These are phyloP conservation scores for Sesia apiformis DNA, from an alignment of 2,888 invertebrate genomes.

Conservation along the genomic window DNA sequence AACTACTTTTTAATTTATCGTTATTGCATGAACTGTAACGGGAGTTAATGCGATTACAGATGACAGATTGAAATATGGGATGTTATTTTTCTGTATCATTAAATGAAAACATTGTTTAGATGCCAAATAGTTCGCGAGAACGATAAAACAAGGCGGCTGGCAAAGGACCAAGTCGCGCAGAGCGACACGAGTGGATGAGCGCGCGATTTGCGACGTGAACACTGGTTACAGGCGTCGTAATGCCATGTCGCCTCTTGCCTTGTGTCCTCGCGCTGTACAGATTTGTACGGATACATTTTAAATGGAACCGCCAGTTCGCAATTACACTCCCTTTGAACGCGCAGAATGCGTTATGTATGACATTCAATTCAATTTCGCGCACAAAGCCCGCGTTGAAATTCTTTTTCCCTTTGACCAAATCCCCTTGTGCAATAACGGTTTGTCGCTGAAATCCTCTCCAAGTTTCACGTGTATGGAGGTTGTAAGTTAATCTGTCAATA, in stretches of 20 bases:
- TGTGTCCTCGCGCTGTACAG: constrained; percentile 17
- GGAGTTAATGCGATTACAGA: constrained; percentile 16
- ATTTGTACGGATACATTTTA: constrained; percentile 67
- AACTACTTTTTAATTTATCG: too few species aligned
- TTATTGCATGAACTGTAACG: too few species aligned
- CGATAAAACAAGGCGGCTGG: constrained; percentile 68
- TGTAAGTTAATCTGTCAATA: too few species aligned
- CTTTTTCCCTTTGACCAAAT: constrained; percentile 60
- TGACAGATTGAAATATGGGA: constrained; percentile 54
- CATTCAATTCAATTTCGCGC: constrained; percentile 66
- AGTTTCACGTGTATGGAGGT: constrained; percentile 11
- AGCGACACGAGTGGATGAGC: constrained; percentile 54
- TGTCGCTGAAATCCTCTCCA: constrained; percentile 43
- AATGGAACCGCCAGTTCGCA: constrained; percentile 65
- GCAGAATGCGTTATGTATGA: constrained; percentile 63
- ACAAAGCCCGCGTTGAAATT: constrained; percentile 62
- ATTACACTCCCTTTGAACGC: constrained; percentile 69
- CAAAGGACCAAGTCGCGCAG: constrained; percentile 57
- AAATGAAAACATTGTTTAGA: constrained; percentile 65
- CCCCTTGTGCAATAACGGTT: constrained; percentile 51
- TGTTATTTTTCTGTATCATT: constrained; percentile 61
- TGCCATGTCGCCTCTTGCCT: not conserved
- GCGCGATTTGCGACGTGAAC: constrained; percentile 42
- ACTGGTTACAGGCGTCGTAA: not conserved
- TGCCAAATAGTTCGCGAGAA: constrained; percentile 64